Percentiles rank a stretch among this genome's conserved stretches.
phyloP scores from a whole-genome alignment of 2,888 invertebrate genomes.

The Deilephila porcellus region DNA sequence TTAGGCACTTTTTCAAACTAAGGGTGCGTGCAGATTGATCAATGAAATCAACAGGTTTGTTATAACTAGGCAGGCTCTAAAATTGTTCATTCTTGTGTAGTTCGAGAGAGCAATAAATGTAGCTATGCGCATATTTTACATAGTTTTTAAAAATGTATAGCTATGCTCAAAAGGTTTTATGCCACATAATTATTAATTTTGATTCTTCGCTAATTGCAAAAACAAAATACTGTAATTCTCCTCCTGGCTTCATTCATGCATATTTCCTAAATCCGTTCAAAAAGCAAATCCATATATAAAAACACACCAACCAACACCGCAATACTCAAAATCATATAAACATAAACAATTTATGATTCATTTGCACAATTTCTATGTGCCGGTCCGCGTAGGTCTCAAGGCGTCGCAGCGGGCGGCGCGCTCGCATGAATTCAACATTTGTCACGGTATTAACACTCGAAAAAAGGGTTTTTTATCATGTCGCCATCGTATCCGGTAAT shows the following conservation, averaged over 20 bases:
- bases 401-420: slow-evolving; percentile 61
- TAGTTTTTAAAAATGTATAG: no score
- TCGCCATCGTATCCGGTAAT: slow-evolving; percentile 81
- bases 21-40: background rate
- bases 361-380: slow-evolving; percentile 23
- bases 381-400: background rate
- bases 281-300: background rate
- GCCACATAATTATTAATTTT: no score
- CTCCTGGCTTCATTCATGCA: no score
- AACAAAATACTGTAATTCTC: no score
- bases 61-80: no score
- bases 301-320: background rate
- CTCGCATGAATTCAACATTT: slow-evolving; percentile 82
- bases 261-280: no score
- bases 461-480: slow-evolving; percentile 81
- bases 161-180: no score
- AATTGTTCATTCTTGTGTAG: no score
- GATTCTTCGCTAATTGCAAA: no score
- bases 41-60: background rate
- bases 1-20: background rate
- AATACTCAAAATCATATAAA: background rate
- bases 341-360: slow-evolving; percentile 20
- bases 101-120: no score
- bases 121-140: no score
- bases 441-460: slow-evolving; percentile 84